These are phyloP conservation scores for Polyodon spathula DNA, from an alignment of 2,113 vertebrate genomes.

Conservation along the genomic window DNA sequence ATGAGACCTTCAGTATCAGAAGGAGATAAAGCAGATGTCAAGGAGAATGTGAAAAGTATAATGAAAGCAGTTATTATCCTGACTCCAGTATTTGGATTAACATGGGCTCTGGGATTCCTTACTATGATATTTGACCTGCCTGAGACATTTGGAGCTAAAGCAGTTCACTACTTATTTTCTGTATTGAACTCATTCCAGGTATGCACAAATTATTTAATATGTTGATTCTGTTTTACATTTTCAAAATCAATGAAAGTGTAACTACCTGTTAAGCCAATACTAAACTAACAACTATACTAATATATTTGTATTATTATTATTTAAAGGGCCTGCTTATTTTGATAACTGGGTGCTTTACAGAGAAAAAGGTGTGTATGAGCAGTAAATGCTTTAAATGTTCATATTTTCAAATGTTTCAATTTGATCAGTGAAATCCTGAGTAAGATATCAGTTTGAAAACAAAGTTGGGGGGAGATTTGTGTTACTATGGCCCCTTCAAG, in stretches of 20 bases:
- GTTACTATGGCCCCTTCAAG: too few relatives aligned
- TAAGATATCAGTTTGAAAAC: not conserved
- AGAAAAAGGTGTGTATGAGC: slow-evolving; percentile 45
- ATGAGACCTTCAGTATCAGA: slow-evolving; percentile 40
- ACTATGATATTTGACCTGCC: slow-evolving; percentile 33
- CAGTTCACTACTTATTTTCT: slow-evolving; percentile 44
- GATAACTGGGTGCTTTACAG: slow-evolving; percentile 44
- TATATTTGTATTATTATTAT: slow-evolving; percentile 5
- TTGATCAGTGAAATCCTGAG: not conserved
- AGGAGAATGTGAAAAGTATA: slow-evolving; percentile 34
- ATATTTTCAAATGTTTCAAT: too few relatives aligned
- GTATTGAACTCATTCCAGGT: slow-evolving; percentile 61
- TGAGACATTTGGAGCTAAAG: rapidly evolving
- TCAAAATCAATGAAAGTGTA: not conserved
- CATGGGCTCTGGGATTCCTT: slow-evolving; percentile 54
- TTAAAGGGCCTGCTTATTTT: slow-evolving; percentile 60
- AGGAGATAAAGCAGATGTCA: slow-evolving; percentile 26
- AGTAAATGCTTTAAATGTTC: too few relatives aligned
- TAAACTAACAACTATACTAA: not conserved
- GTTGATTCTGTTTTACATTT: not conserved
- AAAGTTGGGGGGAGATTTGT: too few relatives aligned
- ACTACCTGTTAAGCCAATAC: not conserved
- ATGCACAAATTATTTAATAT: not conserved
- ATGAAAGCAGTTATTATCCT: slow-evolving; percentile 51
- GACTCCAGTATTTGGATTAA: slow-evolving; percentile 56